Evolutionary conservation across 2,797 vertebrate species (phyloP), one percentile per base, ranked within the genome.

Genomic region (Acanthis flammea): DNA sequence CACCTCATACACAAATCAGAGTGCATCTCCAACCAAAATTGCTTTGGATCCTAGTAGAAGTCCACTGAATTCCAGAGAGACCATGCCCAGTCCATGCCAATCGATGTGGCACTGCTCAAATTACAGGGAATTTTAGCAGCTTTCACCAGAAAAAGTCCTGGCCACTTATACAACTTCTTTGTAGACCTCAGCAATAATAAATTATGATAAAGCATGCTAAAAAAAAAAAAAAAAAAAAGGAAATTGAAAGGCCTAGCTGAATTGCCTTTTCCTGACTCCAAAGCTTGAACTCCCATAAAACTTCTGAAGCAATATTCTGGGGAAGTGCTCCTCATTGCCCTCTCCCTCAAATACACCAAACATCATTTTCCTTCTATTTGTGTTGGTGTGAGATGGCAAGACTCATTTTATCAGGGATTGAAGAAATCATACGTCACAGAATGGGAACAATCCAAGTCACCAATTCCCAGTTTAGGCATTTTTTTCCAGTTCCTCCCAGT

Each of bases 1-100:
- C 92, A 67, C 83, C 79, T 92, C 84, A 84, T 83, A 70, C 82
- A 89, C 85, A 88, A 92, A 88, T 72, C 66, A 28, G 73, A 94
- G 78, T 30, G 42, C 87, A 94, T 92, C 94, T 68, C 72, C 79
- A 79, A 90, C 72, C 70, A 90, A 75, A 92, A 88, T 6, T 68
- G 35, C 66, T 96, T 78, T 39, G 57, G 85, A 78, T 81, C 47
- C 15, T 10, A 88, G 66, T 53, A 41, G 57, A 88, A 48, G n/a
- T 88, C 60, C 79, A 70, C 66, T 42, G 58, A 70, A 84, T 92
- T 94, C 87, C 63, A 81, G 44, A 65, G 53, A 63, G 28, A 73
- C 48, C 19, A 23, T 48, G 68, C 54, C 53, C 48, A 75, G 72
- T 71, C 47, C 30, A 7, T 53, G 60, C 67, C 71, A 51, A 53